Evolutionary conservation across 2,888 invertebrate genomes (phyloP), one percentile per base, ranked within the genome.

Genomic region (Parelbella ahira): DNA sequence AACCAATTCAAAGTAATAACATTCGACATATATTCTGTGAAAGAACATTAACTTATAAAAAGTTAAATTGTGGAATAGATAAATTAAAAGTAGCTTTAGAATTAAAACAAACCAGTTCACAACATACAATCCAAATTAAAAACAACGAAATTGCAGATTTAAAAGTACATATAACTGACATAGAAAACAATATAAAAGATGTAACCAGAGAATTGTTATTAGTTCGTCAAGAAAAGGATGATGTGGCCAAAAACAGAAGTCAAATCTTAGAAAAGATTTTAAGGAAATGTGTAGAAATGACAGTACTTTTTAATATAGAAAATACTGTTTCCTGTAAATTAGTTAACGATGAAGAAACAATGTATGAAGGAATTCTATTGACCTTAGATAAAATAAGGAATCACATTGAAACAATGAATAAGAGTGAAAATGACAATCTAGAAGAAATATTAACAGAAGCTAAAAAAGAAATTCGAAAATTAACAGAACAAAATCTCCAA

Each of bases 331-430:
- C 43, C 1, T 44, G 20, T 28, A 50, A 58, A 18, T 33, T 44
- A 24, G 44, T 45, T 30, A 45, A 51, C 21, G 42, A 44, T 21
- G 48, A 49, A 43, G 41, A 45, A 7, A 45, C 56, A 37, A 47
- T 47, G 13, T 56, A 61, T 36, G 62, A 71, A 27, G 47, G 50
- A 43, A 64, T 79, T 30, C 29, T 64, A 18, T 25, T 53, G n/a
- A 56, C 54, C 1, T 58, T 83, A 34, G 63, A 76, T 7, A 60
- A 62, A 52, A 60, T 77, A 38, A 44, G 44, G 8, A 53, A 56
- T 47, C 52, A 66, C 33, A 44, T 73, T 33, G 39, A 44, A 30
- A 39, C 47, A 30, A 37, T 60, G 29, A 43, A 23, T 5, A 24
- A 25, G 3, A 28, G 20, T 2, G 50, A 54, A 50, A 59, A 53